Conservation (phyloP, 2,797 vertebrate genomes). For the Melanogrammus aeglefinus region DNA sequence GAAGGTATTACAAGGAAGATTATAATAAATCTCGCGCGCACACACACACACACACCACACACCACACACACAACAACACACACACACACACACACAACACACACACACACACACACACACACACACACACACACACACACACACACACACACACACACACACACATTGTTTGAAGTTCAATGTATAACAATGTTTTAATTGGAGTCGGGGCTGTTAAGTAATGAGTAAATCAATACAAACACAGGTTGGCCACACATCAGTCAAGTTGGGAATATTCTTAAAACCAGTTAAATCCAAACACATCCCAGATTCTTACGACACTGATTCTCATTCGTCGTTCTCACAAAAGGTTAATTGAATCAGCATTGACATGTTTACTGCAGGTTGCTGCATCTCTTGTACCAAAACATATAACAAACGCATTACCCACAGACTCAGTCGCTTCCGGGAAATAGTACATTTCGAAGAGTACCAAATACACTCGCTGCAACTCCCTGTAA, state of each 20-base stretch:
- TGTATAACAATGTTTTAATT: neutral
- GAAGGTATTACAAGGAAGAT: neutral
- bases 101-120: no score
- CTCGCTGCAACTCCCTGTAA: neutral
- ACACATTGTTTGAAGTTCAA: neutral
- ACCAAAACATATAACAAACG: neutral
- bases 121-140: no score
- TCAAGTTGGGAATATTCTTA: conserved; percentile 12
- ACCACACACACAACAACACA: no score
- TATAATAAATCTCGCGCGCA: neutral
- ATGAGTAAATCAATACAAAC: conserved; percentile 6
- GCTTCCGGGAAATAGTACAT: neutral
- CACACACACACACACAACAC: no score
- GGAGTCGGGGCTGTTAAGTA: conserved; percentile 9
- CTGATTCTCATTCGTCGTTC: neutral
- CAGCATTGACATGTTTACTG: neutral
- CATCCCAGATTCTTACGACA: neutral
- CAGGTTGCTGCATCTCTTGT: neutral
- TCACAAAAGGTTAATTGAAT: neutral
- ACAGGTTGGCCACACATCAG: conserved; percentile 22
- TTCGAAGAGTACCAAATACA: neutral
- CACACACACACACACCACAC: no score
- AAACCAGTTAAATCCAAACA: conserved; percentile 31
- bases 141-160: neutral
- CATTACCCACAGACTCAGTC: neutral